A percentile compares a stretch with the other conserved stretches of the same genome.
These are phyloP conservation scores for Phenganax subtilis DNA, from an alignment of 92 coral and sea anemone species.

Conservation along the genomic window DNA sequence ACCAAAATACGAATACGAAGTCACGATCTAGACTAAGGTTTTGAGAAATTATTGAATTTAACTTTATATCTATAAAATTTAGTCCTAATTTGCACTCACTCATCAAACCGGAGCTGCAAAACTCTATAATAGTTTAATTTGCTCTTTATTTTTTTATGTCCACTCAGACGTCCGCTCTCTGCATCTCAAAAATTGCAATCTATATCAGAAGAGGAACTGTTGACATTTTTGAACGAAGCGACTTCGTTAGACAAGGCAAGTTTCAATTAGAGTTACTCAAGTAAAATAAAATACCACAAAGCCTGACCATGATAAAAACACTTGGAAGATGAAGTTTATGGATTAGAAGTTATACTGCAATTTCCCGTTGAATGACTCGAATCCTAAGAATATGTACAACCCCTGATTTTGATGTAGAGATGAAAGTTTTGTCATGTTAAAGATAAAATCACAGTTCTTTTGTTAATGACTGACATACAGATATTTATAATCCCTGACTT, in stretches of 20 bases:
- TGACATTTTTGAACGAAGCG: slow-evolving; percentile 48
- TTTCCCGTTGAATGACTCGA: no score
- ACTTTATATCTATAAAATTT: no score
- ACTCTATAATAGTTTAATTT: neutral
- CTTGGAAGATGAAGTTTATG: neutral
- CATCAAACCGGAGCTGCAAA: neutral
- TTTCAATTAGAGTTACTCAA: neutral
- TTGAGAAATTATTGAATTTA: slow-evolving; percentile 38
- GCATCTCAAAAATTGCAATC: slow-evolving; percentile 74
- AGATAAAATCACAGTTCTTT: no score
- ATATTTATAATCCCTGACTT: no score
- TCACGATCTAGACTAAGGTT: slow-evolving; percentile 57
- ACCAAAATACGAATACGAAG: slow-evolving; percentile 61
- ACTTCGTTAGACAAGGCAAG: slow-evolving; percentile 67
- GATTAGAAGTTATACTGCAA: no score
- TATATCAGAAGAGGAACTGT: slow-evolving; percentile 69
- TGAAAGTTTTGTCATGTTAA: no score
- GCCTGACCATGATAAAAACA: neutral
- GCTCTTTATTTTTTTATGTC: neutral
- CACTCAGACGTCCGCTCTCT: slow-evolving; percentile 74
- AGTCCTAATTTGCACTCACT: neutral
- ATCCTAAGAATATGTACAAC: no score
- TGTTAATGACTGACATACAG: no score
- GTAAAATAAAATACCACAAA: neutral
- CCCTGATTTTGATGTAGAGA: no score